A percentile compares a stretch with the other conserved stretches of the same genome.
Conservation (phyloP, 2,888 invertebrate species). For the Drosophila lutescens region DNA sequence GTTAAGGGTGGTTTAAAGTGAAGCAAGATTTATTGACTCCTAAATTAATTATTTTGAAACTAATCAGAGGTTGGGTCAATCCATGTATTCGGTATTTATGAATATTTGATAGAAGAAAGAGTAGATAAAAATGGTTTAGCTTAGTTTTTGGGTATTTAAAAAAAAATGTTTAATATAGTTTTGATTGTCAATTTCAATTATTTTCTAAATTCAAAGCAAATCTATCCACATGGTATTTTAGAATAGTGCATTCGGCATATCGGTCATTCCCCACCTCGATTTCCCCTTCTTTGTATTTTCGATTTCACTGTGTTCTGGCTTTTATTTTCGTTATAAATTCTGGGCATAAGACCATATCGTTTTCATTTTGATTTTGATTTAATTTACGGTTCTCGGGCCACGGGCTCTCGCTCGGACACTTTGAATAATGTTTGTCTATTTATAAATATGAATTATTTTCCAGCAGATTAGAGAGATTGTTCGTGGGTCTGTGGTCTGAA, state of each 20-base stretch:
- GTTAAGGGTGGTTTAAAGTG: conserved; percentile 2
- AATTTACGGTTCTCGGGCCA: conserved; percentile 73
- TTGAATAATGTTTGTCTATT: conserved; percentile 78
- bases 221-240: not conserved
- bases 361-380: conserved; percentile 74
- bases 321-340: conserved; percentile 71
- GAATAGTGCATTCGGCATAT: not conserved
- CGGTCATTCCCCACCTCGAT: not conserved
- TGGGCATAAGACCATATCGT: conserved; percentile 70
- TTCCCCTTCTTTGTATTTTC: conserved; percentile 33
- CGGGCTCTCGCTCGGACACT: conserved; percentile 59
- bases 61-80: not conserved
- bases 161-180: no score
- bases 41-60: not conserved
- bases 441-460: conserved; percentile 77
- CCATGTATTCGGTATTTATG: no score
- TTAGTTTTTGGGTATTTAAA: no score
- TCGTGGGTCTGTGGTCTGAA: not conserved
- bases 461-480: conserved; percentile 58
- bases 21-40: not conserved
- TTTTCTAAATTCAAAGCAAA: no score
- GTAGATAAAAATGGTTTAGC: no score
- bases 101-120: no score
- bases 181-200: no score
- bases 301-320: conserved; percentile 48